Conservation (phyloP, 2,888 invertebrate genomes). For the Ommatoiulus sabulosus region DNA sequence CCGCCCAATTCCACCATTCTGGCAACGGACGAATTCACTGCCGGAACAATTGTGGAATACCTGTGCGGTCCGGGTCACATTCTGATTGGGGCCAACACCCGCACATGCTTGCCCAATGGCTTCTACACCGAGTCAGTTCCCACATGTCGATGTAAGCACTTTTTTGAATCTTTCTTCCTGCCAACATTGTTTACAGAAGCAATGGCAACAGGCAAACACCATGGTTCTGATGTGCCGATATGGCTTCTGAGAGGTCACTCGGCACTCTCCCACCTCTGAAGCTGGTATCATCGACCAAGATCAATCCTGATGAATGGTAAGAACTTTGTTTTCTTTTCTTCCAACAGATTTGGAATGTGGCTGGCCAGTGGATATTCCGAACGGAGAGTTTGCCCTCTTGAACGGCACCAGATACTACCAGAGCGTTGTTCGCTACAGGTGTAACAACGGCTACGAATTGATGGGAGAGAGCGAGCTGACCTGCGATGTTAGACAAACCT, state of each 20-base stretch:
- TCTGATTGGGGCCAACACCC: conserved; percentile 83
- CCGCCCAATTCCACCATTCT: conserved; percentile 95
- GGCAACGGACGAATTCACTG: conserved; percentile 80
- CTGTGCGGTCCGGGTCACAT: conserved; percentile 87
- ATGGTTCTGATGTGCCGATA: too few relatives aligned
- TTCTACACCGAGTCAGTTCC: conserved; percentile 95
- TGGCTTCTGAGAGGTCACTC: too few relatives aligned
- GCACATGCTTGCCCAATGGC: conserved; percentile 89
- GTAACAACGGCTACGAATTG: conserved; percentile 87
- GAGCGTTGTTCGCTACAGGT: conserved; percentile 85
- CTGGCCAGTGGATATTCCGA: conserved; percentile 84
- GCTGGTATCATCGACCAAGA: too few relatives aligned
- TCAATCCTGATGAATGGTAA: neutral
- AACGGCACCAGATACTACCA: conserved; percentile 90
- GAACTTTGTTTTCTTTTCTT: conserved; percentile 35
- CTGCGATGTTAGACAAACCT: conserved; percentile 91
- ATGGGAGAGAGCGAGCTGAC: conserved; percentile 83
- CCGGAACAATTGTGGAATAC: conserved; percentile 86
- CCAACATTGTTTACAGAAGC: too few relatives aligned
- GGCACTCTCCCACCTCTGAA: too few relatives aligned
- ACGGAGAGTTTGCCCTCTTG: conserved; percentile 83
- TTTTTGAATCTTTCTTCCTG: neutral
- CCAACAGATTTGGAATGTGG: conserved; percentile 84
- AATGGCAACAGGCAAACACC: too few relatives aligned
- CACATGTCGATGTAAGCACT: conserved; percentile 86